Base-by-base conservation (phyloP, 2,797 vertebrate genomes). In the Sebastes reedi region DNA sequence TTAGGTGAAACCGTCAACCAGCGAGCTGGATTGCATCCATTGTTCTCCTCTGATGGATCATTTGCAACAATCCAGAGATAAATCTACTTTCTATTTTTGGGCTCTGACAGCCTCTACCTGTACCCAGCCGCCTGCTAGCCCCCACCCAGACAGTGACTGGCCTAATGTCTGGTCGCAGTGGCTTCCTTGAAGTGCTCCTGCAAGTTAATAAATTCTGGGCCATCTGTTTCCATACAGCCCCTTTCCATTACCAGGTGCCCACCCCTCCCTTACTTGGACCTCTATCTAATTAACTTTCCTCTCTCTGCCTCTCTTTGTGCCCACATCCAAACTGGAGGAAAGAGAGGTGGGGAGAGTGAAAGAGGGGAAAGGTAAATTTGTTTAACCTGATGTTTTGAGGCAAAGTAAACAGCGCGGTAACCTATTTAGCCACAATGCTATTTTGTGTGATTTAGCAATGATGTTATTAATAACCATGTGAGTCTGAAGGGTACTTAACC, bases 181-280 rank as follows among this genome's bases (percentile, higher is more conserved):
- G 93, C 90, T 95, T 94, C 91, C 92, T 95, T 93, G 88, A 90
- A 94, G 94, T 90, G 75, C 94, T 95, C 91, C 93, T 94, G 94
- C 93, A 93, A 95, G 93, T 94, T 95, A 96, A 96, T 95, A 94
- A 93, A 96, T 95, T 95, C 95, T 93, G 88, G 90, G 92, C 95
- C 95, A 95, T 95, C 94, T 95, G 94, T 93, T 95, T 95, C 91
- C 88, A 93, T 93, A 87, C 90, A 90, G 92, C 87, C 90, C 85
- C 89, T 92, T 92, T 92, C 92, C 87, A 94, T 94, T 94, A 94
- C 90, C 91, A 91, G 86, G 83, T 90, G 54, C 87, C 85, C 89
- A 75, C 89, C 79, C 67, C 70, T 9, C 42, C 27, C 77, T 79
- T 61, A 83, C 84, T 79, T 91, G 91, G 91, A 94, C 94, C 88